These are phyloP conservation scores for Melanogrammus aeglefinus DNA, from an alignment of 2,797 vertebrate species.

Conservation along the genomic window DNA sequence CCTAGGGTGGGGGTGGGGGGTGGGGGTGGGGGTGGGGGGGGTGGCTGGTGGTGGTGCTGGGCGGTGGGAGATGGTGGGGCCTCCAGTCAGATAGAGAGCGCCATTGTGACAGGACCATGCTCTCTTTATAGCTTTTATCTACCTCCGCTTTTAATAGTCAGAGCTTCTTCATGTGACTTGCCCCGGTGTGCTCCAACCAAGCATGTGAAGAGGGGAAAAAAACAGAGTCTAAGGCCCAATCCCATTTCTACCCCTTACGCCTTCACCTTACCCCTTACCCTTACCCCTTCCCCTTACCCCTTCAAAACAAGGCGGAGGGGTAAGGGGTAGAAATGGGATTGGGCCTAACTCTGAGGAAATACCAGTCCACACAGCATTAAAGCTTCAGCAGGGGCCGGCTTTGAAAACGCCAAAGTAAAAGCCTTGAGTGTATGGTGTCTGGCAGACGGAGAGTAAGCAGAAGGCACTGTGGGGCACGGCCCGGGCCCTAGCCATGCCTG, in stretches of 20 bases:
- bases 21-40: slow-evolving; percentile 30
- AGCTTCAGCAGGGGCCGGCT: background rate
- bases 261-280: no score
- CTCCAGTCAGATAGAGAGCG: slow-evolving; percentile 68
- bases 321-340: no score
- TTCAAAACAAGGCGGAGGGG: no score
- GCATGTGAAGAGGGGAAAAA: slow-evolving; percentile 63
- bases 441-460: slow-evolving; percentile 19
- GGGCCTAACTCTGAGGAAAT: slow-evolving; percentile 51
- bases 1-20: background rate
- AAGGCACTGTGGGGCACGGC: slow-evolving; percentile 15
- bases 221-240: slow-evolving; percentile 31
- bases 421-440: slow-evolving; percentile 43
- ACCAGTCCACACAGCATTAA: background rate
- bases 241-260: no score
- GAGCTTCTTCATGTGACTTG: slow-evolving; percentile 72
- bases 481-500: slow-evolving; percentile 6
- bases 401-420: slow-evolving; percentile 19
- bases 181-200: slow-evolving; percentile 56
- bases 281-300: no score
- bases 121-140: slow-evolving; percentile 68
- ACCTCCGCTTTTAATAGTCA: slow-evolving; percentile 70
- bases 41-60: slow-evolving; percentile 33
- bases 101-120: slow-evolving; percentile 68
- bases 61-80: slow-evolving; percentile 43